Base-by-base conservation (phyloP, 2,113 vertebrate genomes). In the Barbus barbus region DNA sequence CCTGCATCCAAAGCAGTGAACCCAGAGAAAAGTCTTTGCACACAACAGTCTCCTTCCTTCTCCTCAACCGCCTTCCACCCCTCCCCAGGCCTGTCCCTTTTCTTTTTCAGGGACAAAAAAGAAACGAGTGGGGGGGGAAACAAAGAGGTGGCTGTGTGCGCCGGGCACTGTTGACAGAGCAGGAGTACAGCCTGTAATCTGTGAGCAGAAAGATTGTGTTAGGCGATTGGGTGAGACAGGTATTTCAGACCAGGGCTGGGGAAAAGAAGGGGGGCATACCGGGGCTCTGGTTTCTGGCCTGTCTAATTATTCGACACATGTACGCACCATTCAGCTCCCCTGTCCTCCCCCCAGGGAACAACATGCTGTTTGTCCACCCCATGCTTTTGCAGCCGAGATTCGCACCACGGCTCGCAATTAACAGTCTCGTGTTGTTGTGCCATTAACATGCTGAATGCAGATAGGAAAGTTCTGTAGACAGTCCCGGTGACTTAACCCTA, bases 351-450 rank as follows among this genome's bases (percentile, higher is more conserved):
- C 83, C 63, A 85, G 90, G 89, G 91, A 93, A 94, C 93, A 94
- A 93, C 93, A 89, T 82, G 86, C 86, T 89, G 92, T 90, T 93
- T 93, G 93, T 94, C 93, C 90, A 91, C 84, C 82, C 87, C 89
- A 46, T 91, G 87, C 91, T 92, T 93, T 93, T 90, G 87, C 84
- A 84, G 78, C 81, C 56, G 76, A 78, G 71, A 92, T 93, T 93
- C 90, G 91, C 90, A 86, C 91, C 90, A 87, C 89, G 89, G 90
- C 91, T 91, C 86, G 83, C 81, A 86, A 85, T 91, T 91, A 93
- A 95, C 94, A 95, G 94, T 93, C 91, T 87, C 67, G 91, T 92
- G 93, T 93, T 94, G 94, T 94, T 93, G 93, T 91, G 91, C 84
- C 28, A 89, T 94, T 93, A 92, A 91, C 90, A 91, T 90, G 91